Evolutionary conservation across 2,888 invertebrate species (phyloP), one percentile per base, ranked within the genome.

Genomic region (Neoaliturus tenellus): DNA sequence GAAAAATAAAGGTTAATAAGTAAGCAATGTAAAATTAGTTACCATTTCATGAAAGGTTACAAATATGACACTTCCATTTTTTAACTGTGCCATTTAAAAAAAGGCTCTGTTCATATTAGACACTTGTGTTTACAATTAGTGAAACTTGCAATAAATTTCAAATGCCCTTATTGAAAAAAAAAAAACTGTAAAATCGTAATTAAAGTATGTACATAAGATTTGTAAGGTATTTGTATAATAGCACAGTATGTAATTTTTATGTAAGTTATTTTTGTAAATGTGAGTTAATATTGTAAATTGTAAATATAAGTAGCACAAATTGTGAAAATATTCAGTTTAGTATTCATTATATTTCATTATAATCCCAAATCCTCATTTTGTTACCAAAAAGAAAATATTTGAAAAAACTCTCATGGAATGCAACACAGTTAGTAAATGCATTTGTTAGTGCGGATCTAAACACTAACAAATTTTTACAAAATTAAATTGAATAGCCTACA

Each of bases 221-320:
- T 31, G 31, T 62, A 14, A 31, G 17, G 31, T 0, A 28, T 62
- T 31, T 62, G 62, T 62, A 62, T 28, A 62, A 62, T 62, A 62
- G 62, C 17, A 28, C 12, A 62, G 14, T 28, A 14, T 62, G 62
- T 62, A 62, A 28, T 62, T 62, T 12, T 28, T 25, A 62, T 62
- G 62, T 62, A 62, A 62, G n/a, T n/a, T 62, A 62, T 62, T 62
- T 62, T 62, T 62, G 62, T 62, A 62, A 62, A 62, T 62, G 62
- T 62, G 4, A 62, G 8, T 20, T 28, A 28, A 14, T 62, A 8
- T 62, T 62, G 62, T 62, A 62, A 14, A 62, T 62, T 62, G 62
- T 62, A 62, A 62, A 62, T 62, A 62, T 31, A 62, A 62, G 62
- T 62, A 28, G 62, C 12, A 62, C 28, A 12, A 28, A 28, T 28